These are phyloP conservation scores for Meloidogyne exigua DNA, from an alignment of 1,140 invertebrate genomes.

Conservation along the genomic window DNA sequence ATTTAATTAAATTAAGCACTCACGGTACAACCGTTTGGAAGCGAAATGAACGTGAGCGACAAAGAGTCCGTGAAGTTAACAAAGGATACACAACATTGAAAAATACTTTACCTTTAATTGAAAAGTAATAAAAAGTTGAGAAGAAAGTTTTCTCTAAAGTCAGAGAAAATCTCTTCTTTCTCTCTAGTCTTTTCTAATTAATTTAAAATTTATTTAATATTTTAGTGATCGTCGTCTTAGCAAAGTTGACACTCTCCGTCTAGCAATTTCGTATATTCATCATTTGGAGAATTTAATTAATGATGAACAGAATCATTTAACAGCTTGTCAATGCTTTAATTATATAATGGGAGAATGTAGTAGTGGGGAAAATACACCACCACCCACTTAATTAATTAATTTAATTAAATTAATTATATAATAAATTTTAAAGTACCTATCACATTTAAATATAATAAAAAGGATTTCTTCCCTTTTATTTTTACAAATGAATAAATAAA, in stretches of 20 bases:
- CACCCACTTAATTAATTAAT: not conserved
- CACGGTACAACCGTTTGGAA: constrained; percentile 64
- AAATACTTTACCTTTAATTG: constrained; percentile 70
- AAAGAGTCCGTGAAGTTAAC: constrained; percentile 77
- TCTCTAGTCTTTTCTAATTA: not conserved
- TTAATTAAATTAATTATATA: no score
- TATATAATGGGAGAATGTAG: not conserved
- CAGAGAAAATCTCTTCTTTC: not conserved
- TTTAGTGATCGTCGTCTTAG: constrained; percentile 66
- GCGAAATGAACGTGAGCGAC: constrained; percentile 65
- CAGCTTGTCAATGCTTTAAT: constrained; percentile 42
- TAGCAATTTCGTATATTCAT: constrained; percentile 66
- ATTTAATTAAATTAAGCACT: not conserved
- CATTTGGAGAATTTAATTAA: constrained; percentile 64
- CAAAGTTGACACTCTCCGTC: constrained; percentile 66
- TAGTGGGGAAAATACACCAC: not conserved
- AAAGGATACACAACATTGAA: constrained; percentile 79
- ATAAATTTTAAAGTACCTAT: no score
- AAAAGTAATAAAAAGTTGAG: constrained; percentile 42
- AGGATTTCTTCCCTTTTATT: no score
- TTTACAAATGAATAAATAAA: no score
- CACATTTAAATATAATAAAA: no score
- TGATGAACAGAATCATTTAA: constrained; percentile 69
- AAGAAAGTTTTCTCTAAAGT: not conserved
- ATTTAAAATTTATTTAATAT: not conserved